phyloP scores from a whole-genome alignment of 1,140 invertebrate genomes.

The Drosophila bifasciata region DNA sequence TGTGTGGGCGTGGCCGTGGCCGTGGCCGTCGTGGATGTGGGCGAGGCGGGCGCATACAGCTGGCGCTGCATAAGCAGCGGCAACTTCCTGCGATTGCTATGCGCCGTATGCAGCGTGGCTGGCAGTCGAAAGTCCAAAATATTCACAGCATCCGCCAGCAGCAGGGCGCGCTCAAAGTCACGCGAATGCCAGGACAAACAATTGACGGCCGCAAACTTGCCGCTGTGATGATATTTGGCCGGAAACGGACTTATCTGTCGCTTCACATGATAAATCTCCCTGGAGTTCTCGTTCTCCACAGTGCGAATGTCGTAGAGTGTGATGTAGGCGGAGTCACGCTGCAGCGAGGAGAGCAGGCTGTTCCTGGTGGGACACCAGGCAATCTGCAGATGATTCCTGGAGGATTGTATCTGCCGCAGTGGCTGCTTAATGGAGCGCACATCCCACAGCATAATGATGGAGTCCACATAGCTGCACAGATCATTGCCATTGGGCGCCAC shows the following conservation, averaged over 20 bases:
- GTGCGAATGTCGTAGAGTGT: conserved; percentile 79
- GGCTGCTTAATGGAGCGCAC: conserved; percentile 94
- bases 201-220: conserved; percentile 55
- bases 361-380: conserved; percentile 94
- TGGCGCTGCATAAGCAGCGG: conserved; percentile 73
- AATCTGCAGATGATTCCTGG: conserved; percentile 90
- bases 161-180: conserved; percentile 70
- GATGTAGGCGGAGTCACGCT: conserved; percentile 75
- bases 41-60: conserved; percentile 31
- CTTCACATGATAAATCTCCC: conserved; percentile 78
- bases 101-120: conserved; percentile 66
- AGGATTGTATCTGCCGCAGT: conserved; percentile 89
- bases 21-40: conserved; percentile 30
- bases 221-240: conserved; percentile 63
- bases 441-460: conserved; percentile 94
- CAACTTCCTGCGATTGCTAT: conserved; percentile 76
- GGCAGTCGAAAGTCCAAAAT: conserved; percentile 75
- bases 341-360: conserved; percentile 73
- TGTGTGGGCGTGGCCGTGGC: conserved; percentile 47
- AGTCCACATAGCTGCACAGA: conserved; percentile 93
- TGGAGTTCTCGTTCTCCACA: conserved; percentile 66
- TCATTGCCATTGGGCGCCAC: conserved; percentile 91
- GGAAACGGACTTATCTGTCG: conserved; percentile 78
- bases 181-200: conserved; percentile 76
- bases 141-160: conserved; percentile 71